A percentile compares a stretch with the other conserved stretches of the same genome.
Evolutionary conservation across 1,140 invertebrate genomes (phyloP).

Genomic region (Cydia fagiglandana): DNA sequence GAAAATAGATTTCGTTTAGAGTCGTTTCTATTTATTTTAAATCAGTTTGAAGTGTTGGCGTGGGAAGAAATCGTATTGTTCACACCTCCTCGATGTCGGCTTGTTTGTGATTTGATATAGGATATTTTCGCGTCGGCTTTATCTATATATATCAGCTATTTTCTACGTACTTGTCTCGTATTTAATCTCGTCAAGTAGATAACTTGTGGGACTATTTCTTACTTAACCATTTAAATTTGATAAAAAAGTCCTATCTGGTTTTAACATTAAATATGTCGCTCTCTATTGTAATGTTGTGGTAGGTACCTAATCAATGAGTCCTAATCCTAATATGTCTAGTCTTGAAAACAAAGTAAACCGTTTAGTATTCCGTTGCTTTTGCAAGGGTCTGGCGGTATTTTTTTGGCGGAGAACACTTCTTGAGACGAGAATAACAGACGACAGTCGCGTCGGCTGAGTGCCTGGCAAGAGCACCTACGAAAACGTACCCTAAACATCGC

Average conservation of each 20-base stretch:
- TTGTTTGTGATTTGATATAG: background rate
- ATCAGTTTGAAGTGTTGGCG: constrained; percentile 16
- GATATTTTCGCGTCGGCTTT: background rate
- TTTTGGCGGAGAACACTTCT: background rate
- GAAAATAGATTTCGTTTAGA: background rate
- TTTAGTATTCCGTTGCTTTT: background rate
- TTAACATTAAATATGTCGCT: no score
- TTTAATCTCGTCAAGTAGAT: background rate
- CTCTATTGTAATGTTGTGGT: no score
- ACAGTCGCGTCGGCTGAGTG: background rate
- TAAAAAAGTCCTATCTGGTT: no score
- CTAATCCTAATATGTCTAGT: no score
- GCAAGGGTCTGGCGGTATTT: background rate
- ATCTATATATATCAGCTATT: background rate
- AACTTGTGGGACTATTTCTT: background rate
- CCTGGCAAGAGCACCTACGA: background rate
- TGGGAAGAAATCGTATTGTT: constrained; percentile 7
- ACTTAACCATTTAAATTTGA: no score
- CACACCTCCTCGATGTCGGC: background rate
- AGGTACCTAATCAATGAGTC: no score
- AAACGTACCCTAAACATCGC: constrained; percentile 5
- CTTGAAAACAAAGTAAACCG: background rate
- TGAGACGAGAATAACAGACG: constrained; percentile 1
- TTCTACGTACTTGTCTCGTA: background rate
- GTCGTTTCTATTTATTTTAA: constrained; percentile 10